These are phyloP conservation scores for Serripes groenlandicus DNA, from an alignment of 2,888 invertebrate genomes.

Conservation along the genomic window DNA sequence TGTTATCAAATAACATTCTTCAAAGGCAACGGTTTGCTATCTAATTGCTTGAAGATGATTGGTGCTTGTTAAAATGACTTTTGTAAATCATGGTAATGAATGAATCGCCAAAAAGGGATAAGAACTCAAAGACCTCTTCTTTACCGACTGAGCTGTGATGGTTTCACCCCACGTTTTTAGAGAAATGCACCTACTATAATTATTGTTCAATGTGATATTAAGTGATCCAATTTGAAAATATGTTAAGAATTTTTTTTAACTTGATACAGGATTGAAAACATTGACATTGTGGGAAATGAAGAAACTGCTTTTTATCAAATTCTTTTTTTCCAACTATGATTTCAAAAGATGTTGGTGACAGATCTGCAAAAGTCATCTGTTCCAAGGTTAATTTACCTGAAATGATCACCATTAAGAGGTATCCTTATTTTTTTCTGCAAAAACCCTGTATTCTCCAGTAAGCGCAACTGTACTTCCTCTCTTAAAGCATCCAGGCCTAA, in stretches of 20 bases:
- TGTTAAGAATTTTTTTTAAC: neutral
- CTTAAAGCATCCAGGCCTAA: constrained; percentile 87
- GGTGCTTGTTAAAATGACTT: too few species aligned
- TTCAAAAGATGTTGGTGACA: neutral
- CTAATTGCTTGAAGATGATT: too few species aligned
- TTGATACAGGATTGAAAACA: neutral
- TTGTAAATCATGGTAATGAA: too few species aligned
- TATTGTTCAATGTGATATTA: too few species aligned
- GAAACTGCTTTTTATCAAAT: neutral
- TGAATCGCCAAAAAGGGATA: too few species aligned
- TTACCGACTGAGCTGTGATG: too few species aligned
- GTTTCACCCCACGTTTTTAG: too few species aligned
- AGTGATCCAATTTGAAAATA: neutral
- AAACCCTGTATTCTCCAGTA: constrained; percentile 88
- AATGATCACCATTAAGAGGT: constrained; percentile 77
- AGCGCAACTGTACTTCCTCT: constrained; percentile 87
- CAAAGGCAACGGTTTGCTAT: too few species aligned
- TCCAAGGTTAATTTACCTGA: constrained; percentile 68
- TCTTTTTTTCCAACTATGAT: neutral
- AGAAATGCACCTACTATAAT: too few species aligned
- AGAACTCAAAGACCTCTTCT: too few species aligned
- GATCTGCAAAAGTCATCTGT: neutral
- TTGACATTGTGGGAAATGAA: neutral
- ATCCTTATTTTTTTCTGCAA: constrained; percentile 88
- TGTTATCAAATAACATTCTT: too few species aligned